Conservation (phyloP, 2,113 vertebrate genomes). For the Procavia capensis region DNA sequence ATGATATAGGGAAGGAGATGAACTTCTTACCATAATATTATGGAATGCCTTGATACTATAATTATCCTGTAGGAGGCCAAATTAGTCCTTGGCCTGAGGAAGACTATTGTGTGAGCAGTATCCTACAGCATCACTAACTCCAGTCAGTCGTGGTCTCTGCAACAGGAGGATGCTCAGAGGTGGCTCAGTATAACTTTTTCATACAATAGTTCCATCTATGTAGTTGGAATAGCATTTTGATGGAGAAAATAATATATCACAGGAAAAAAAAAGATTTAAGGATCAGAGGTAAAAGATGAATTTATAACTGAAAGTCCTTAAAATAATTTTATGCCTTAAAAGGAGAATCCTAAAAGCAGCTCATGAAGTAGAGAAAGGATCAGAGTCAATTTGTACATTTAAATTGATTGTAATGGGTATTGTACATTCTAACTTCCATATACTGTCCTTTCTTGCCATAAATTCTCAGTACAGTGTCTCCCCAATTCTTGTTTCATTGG, state of each 20-base stretch:
- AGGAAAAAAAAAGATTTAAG: neutral
- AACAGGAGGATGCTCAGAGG: neutral
- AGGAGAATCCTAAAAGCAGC: slow-evolving; percentile 46
- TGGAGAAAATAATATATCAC: neutral
- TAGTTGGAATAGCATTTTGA: no score
- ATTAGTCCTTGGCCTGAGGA: no score
- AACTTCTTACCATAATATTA: neutral
- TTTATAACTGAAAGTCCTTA: slow-evolving; percentile 44
- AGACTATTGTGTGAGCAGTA: neutral
- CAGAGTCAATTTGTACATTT: slow-evolving; percentile 52
- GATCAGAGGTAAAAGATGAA: neutral
- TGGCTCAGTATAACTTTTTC: rapidly evolving
- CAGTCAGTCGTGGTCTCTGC: rapidly evolving
- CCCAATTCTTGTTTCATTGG: neutral
- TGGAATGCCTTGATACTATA: neutral
- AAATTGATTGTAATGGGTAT: slow-evolving; percentile 38
- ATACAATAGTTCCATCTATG: neutral
- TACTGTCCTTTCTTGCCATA: neutral
- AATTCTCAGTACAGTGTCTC: neutral
- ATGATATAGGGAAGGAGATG: neutral
- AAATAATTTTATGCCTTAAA: slow-evolving; percentile 46
- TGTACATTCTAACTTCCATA: neutral
- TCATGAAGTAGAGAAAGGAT: slow-evolving; percentile 52
- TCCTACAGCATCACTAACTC: rapidly evolving
- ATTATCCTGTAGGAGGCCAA: neutral